Evolutionary conservation across 2,888 invertebrate species (phyloP).

Genomic region (Aspidiotus destructor): DNA sequence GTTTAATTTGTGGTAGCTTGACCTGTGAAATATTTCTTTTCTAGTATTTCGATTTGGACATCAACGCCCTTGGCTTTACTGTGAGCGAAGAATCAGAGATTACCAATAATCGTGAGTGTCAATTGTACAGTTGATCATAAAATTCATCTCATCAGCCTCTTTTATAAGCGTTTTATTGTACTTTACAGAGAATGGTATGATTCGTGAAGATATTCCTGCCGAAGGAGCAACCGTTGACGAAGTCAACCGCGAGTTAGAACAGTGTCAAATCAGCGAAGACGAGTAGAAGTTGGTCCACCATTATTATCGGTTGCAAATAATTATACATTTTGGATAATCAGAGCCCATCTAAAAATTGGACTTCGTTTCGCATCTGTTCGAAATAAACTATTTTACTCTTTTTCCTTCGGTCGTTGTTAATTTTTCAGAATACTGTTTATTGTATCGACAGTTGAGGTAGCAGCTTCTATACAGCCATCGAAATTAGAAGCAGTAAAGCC

Average conservation of each 20-base stretch:
- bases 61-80: conserved; percentile 21
- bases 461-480: conserved; percentile 34
- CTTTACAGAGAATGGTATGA: conserved; percentile 34
- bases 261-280: conserved; percentile 40
- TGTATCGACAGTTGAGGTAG: conserved; percentile 16
- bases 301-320: too few relatives aligned
- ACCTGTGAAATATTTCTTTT: conserved; percentile 3
- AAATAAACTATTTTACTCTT: too few relatives aligned
- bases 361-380: too few relatives aligned
- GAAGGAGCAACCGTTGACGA: conserved; percentile 82
- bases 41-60: conserved; percentile 24
- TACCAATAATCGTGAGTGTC: conserved; percentile 24
- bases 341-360: too few relatives aligned
- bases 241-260: conserved; percentile 71
- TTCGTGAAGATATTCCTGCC: conserved; percentile 54
- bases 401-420: too few relatives aligned
- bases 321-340: too few relatives aligned
- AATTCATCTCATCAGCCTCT: conserved; percentile 27
- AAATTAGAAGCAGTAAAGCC: conserved; percentile 34
- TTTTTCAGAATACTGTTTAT: background rate
- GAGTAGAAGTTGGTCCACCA: background rate
- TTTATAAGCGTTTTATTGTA: conserved; percentile 37
- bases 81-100: conserved; percentile 17
- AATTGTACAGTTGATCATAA: conserved; percentile 23
- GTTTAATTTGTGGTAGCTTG: background rate